A percentile compares a stretch with the other conserved stretches of the same genome.
Conservation (phyloP, 1,140 invertebrate genomes). For the Drosophila nebulosa region DNA sequence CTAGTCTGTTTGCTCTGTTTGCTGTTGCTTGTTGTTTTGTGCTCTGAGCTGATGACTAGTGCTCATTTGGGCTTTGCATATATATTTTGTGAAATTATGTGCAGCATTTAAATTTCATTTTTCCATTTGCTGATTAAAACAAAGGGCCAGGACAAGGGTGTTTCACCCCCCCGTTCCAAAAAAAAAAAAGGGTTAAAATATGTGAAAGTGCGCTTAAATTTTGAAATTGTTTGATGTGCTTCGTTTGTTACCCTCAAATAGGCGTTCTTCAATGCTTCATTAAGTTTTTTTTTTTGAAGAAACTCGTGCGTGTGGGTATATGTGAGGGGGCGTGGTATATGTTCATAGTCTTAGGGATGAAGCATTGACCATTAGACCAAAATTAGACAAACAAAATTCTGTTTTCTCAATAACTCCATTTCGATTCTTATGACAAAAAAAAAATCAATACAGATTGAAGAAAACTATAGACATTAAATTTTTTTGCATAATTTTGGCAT, state of each 20-base stretch:
- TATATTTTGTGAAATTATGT: slow-evolving; percentile 42
- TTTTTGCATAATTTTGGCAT: neutral
- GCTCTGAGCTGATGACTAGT: slow-evolving; percentile 19
- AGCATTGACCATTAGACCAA: neutral
- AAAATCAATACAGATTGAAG: no score
- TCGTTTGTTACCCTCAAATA: slow-evolving; percentile 16
- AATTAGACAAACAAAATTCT: no score
- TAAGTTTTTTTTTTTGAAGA: slow-evolving; percentile 51
- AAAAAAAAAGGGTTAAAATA: slow-evolving; percentile 66
- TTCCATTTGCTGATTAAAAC: slow-evolving; percentile 74
- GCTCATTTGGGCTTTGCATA: slow-evolving; percentile 51
- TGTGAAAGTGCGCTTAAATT: slow-evolving; percentile 51
- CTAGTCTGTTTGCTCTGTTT: neutral
- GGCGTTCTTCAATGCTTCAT: slow-evolving; percentile 57
- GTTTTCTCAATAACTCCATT: no score
- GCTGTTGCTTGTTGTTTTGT: neutral
- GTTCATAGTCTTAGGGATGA: neutral
- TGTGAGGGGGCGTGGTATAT: slow-evolving; percentile 6
- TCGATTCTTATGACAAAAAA: no score
- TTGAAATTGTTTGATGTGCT: slow-evolving; percentile 69
- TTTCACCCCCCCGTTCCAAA: slow-evolving; percentile 4
- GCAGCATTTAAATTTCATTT: slow-evolving; percentile 33
- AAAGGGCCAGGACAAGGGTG: slow-evolving; percentile 50
- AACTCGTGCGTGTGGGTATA: slow-evolving; percentile 11
- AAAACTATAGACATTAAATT: no score